Percentiles rank a stretch among this genome's conserved stretches.
Evolutionary conservation across 2,888 invertebrate genomes (phyloP).

Genomic region (Parnassius orleans): DNA sequence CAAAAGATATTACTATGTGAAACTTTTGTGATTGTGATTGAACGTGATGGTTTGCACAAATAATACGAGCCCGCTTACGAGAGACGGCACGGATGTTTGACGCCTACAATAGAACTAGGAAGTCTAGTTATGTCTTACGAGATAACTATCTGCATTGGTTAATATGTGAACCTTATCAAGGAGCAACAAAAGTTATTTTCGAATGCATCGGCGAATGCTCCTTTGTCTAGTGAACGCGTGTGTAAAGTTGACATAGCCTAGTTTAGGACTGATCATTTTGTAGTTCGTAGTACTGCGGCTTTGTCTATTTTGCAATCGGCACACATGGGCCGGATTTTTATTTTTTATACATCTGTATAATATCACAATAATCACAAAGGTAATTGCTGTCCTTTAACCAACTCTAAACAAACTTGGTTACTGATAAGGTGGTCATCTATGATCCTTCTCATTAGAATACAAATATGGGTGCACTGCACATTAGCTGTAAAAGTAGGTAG

Average conservation of each 20-base stretch:
- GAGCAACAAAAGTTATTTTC: constrained; percentile 10
- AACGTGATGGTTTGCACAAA: not conserved
- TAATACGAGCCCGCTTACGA: not conserved
- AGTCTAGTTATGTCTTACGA: constrained; percentile 16
- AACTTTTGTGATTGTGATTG: too few relatives aligned
- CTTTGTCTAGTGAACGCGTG: not conserved
- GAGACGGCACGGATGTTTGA: constrained; percentile 8
- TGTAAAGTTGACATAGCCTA: not conserved
- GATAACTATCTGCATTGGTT: not conserved
- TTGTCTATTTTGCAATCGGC: too few relatives aligned
- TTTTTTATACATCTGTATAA: too few relatives aligned
- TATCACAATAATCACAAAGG: too few relatives aligned
- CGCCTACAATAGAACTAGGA: constrained; percentile 24
- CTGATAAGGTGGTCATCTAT: too few relatives aligned
- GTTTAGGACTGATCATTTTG: not conserved
- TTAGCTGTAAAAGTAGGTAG: too few relatives aligned
- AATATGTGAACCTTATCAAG: constrained; percentile 2
- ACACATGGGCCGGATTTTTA: too few relatives aligned
- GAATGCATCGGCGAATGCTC: not conserved
- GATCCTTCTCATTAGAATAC: too few relatives aligned
- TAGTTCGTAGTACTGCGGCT: not conserved
- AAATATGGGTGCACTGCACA: too few relatives aligned
- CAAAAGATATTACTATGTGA: too few relatives aligned
- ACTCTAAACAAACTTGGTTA: too few relatives aligned
- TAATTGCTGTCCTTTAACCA: too few relatives aligned